Evolutionary conservation across 2,797 vertebrate genomes (phyloP).

Genomic region (Eutrigla gurnardus): DNA sequence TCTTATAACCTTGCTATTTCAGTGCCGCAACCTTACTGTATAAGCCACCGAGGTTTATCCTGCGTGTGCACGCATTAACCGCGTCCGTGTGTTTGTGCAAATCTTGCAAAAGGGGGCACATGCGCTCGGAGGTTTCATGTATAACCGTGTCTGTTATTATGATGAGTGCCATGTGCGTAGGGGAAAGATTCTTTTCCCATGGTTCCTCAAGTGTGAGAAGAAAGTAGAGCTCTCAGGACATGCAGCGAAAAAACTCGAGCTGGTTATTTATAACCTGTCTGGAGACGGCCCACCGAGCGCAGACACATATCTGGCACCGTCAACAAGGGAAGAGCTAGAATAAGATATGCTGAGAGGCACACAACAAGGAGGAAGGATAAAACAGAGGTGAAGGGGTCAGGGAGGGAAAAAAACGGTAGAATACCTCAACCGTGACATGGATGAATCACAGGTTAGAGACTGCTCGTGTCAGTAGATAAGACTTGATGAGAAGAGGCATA

Average conservation of each 20-base stretch:
- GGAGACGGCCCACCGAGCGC: conserved; percentile 71
- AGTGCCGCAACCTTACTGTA: conserved; percentile 38
- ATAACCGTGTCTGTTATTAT: conserved; percentile 72
- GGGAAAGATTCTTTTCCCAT: conserved; percentile 85
- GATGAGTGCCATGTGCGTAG: conserved; percentile 76
- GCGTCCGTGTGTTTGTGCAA: conserved; percentile 51
- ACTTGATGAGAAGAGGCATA: conserved; percentile 34
- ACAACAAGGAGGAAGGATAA: conserved; percentile 51
- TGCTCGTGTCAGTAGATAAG: conserved; percentile 36
- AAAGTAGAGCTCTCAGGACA: conserved; percentile 81
- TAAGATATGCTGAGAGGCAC: conserved; percentile 61
- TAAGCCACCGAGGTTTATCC: conserved; percentile 41
- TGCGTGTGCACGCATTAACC: conserved; percentile 42
- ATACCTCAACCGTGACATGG: conserved; percentile 16
- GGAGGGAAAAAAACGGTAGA: conserved; percentile 31
- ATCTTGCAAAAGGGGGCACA: conserved; percentile 41
- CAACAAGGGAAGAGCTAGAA: conserved; percentile 66
- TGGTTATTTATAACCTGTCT: conserved; percentile 84
- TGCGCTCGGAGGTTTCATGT: conserved; percentile 64
- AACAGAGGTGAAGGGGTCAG: conserved; percentile 43
- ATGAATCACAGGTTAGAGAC: conserved; percentile 40
- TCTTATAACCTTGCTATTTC: conserved; percentile 66
- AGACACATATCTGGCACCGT: conserved; percentile 80
- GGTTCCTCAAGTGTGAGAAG: conserved; percentile 83
- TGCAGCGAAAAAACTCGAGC: conserved; percentile 64